Percentiles rank a stretch among this genome's conserved stretches.
These are phyloP conservation scores for Acrobasis repandana DNA, from an alignment of 2,888 invertebrate genomes.

Conservation along the genomic window DNA sequence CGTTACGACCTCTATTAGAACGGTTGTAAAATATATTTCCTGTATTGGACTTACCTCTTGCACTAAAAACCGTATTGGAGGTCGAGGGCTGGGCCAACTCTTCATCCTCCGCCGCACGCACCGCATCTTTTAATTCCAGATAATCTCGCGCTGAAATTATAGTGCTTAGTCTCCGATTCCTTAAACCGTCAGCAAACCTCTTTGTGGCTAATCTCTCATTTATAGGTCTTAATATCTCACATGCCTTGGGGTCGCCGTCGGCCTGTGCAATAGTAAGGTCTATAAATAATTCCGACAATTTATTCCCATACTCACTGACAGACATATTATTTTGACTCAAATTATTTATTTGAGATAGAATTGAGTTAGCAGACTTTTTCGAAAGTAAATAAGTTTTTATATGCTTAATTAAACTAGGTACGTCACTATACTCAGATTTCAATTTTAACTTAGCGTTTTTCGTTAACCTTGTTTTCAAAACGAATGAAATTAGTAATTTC, in stretches of 20 bases:
- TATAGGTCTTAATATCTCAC: slow-evolving; percentile 24
- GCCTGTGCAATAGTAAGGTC: slow-evolving; percentile 24
- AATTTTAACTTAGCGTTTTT: slow-evolving; percentile 24
- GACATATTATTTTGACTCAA: slow-evolving; percentile 16
- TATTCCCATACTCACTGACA: slow-evolving; percentile 17
- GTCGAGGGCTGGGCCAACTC: slow-evolving; percentile 17
- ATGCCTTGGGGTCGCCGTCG: slow-evolving; percentile 14
- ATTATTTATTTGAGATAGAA: slow-evolving; percentile 21
- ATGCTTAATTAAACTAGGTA: slow-evolving; percentile 11
- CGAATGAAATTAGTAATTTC: slow-evolving; percentile 14
- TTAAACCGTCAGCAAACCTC: slow-evolving; percentile 24
- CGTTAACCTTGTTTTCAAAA: slow-evolving; percentile 20
- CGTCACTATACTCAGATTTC: slow-evolving; percentile 14
- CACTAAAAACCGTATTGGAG: slow-evolving; percentile 8
- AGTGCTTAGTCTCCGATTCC: slow-evolving; percentile 24
- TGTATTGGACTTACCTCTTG: slow-evolving; percentile 9
- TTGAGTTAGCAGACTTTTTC: slow-evolving; percentile 22
- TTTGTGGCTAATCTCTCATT: slow-evolving; percentile 26
- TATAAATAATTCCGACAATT: slow-evolving; percentile 22
- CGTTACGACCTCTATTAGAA: background rate
- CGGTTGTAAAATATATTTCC: slow-evolving; percentile 3
- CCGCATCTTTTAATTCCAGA: slow-evolving; percentile 20
- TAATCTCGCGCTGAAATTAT: slow-evolving; percentile 23
- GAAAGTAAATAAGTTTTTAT: slow-evolving; percentile 20
- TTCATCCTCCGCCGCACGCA: slow-evolving; percentile 24